Evolutionary conservation across 2,113 vertebrate genomes (phyloP).

Genomic region (Nesospiza acunhae): DNA sequence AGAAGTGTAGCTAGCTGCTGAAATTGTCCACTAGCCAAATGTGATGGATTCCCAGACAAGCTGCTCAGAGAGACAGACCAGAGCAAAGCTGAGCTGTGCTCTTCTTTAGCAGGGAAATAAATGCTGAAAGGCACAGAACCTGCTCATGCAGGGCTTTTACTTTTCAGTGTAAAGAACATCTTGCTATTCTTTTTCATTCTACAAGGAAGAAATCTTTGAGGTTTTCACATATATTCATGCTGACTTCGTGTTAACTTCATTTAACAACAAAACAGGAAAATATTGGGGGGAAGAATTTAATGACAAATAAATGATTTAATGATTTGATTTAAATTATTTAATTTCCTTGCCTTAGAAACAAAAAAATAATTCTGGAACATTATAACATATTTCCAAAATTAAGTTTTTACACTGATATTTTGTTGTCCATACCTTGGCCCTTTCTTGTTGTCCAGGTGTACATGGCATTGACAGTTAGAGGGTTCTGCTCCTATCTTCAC

Average conservation of each 20-base stretch:
- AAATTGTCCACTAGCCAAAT: neutral
- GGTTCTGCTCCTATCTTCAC: constrained; percentile 84
- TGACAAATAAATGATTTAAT: neutral
- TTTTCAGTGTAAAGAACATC: neutral
- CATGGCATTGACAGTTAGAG: constrained; percentile 75
- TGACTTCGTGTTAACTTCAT: neutral
- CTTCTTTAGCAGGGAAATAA: neutral
- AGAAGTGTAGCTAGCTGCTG: neutral
- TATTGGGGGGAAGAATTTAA: neutral
- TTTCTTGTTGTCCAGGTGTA: constrained; percentile 82
- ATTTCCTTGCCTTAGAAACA: neutral
- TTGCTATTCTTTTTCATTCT: neutral
- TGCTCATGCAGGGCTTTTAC: neutral
- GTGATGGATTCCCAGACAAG: neutral
- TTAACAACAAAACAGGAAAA: neutral
- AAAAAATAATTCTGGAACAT: neutral
- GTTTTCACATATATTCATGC: neutral
- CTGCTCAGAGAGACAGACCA: neutral
- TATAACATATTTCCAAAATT: neutral
- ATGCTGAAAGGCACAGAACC: neutral
- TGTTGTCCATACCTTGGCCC: constrained; percentile 82
- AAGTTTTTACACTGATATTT: neutral
- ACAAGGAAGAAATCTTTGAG: neutral
- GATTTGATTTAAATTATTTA: neutral
- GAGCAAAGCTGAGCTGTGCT: neutral